These are phyloP conservation scores for Acronicta alni DNA, from an alignment of 2,888 invertebrate species.

Conservation along the genomic window DNA sequence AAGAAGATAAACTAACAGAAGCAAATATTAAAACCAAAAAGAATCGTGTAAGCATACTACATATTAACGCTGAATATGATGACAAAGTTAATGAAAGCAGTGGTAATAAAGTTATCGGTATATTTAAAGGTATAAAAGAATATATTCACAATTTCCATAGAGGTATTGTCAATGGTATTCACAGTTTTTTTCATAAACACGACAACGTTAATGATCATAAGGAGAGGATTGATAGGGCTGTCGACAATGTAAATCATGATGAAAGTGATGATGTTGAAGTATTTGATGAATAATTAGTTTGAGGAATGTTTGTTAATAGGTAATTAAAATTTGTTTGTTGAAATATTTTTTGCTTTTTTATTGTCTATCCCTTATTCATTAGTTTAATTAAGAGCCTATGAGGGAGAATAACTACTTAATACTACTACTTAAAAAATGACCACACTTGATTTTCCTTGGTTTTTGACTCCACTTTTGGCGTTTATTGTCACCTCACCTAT, in stretches of 20 bases:
- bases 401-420: no score
- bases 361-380: neutral
- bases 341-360: neutral
- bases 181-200: constrained; percentile 60
- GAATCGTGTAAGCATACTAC: constrained; percentile 58
- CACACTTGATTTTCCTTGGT: no score
- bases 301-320: constrained; percentile 19
- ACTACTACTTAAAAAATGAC: no score
- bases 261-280: neutral
- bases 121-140: constrained; percentile 61
- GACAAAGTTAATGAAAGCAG: constrained; percentile 16
- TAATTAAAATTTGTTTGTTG: constrained; percentile 8
- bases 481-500: no score
- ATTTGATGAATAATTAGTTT: constrained; percentile 3
- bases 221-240: constrained; percentile 3
- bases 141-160: constrained; percentile 63
- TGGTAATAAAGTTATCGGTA: constrained; percentile 41
- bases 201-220: constrained; percentile 16
- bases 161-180: constrained; percentile 64
- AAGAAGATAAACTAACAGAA: constrained; percentile 26
- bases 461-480: no score
- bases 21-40: constrained; percentile 36
- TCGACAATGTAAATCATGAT: neutral
- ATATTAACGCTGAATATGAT: constrained; percentile 66
- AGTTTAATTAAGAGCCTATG: no score